A percentile compares a stretch with the other conserved stretches of the same genome.
phyloP scores from a whole-genome alignment of 2,113 vertebrate species.

The Isurus oxyrinchus region DNA sequence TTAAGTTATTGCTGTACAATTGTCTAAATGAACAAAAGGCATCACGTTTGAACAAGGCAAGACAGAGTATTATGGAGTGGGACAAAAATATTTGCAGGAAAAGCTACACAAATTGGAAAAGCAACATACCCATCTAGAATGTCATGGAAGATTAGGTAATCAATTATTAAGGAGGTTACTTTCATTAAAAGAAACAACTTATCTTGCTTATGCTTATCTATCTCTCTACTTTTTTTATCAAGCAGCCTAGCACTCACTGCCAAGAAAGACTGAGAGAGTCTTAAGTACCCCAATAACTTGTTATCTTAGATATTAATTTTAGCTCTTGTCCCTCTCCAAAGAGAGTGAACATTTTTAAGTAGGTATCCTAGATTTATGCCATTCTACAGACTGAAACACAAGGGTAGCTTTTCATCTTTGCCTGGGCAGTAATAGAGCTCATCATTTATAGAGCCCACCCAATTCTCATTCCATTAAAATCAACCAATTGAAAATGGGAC shows the following conservation, averaged over 20 bases:
- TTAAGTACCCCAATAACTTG: too few species aligned
- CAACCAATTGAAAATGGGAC: too few species aligned
- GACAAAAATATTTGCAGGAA: neutral
- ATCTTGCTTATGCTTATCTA: neutral
- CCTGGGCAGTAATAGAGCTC: neutral
- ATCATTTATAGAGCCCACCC: too few species aligned
- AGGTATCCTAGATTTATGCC: too few species aligned
- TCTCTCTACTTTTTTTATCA: neutral
- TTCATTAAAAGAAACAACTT: neutral
- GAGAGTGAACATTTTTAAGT: too few species aligned
- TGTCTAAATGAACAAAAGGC: neutral
- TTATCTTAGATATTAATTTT: too few species aligned
- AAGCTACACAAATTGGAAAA: neutral
- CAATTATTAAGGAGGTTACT: neutral
- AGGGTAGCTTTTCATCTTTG: neutral
- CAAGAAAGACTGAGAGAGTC: neutral
- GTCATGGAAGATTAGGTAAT: neutral
- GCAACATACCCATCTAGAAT: neutral
- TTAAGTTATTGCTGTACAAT: neutral
- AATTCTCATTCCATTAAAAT: too few species aligned
- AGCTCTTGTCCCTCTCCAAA: too few species aligned
- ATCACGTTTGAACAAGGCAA: neutral
- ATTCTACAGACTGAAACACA: too few species aligned
- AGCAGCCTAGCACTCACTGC: neutral
- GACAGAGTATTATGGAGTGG: neutral